Conservation (phyloP, 2,113 vertebrate genomes). For the Hippopotamus amphibius region DNA sequence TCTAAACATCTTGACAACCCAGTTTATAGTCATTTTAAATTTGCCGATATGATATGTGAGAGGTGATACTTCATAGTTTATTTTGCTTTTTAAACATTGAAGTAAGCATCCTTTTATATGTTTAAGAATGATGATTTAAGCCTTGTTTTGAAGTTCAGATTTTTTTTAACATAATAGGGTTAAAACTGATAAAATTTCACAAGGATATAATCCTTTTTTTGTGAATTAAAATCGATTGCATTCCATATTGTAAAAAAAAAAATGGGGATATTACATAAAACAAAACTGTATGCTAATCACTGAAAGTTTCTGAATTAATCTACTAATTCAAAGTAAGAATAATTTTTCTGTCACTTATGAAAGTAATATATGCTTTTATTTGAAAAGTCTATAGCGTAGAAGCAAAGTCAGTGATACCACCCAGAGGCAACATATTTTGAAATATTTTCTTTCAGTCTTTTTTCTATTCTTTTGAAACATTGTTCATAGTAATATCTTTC, state of each 20-base stretch:
- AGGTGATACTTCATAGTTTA: background rate
- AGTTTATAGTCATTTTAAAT: background rate
- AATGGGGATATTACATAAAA: background rate
- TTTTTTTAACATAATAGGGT: background rate
- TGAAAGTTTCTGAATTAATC: conserved; percentile 22
- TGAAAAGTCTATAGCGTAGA: background rate
- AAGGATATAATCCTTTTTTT: background rate
- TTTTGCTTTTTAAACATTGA: background rate
- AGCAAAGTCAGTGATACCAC: background rate
- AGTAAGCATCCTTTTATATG: background rate
- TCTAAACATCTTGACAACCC: background rate
- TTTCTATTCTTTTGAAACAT: background rate
- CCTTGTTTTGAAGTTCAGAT: background rate
- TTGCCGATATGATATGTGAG: background rate
- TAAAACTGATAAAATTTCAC: conserved; percentile 14
- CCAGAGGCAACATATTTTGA: background rate
- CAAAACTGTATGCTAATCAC: background rate
- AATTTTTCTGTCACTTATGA: background rate
- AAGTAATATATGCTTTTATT: background rate
- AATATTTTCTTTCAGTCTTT: background rate
- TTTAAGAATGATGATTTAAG: background rate
- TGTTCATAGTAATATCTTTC: background rate
- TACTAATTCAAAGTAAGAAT: background rate
- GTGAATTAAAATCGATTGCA: background rate
- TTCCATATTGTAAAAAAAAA: background rate